These are phyloP conservation scores for Caenorhabditis imperialis DNA, from an alignment of 2,888 invertebrate genomes.

Conservation along the genomic window DNA sequence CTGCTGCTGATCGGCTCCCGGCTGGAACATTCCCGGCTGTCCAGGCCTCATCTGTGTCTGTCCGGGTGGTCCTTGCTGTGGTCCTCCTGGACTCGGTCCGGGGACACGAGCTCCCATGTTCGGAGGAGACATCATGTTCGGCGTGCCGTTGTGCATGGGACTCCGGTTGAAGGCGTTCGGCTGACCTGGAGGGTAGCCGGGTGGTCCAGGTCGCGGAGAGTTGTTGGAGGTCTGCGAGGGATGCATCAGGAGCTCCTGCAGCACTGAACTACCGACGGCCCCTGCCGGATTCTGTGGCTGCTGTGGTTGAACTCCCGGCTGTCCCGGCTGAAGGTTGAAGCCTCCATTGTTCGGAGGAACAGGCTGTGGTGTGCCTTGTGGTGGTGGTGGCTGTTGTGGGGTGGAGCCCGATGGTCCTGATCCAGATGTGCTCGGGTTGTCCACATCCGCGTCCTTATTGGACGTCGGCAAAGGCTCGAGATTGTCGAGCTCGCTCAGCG, in stretches of 20 bases:
- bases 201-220: slow-evolving; percentile 54
- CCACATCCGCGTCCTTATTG: slow-evolving; percentile 37
- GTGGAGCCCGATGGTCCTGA: slow-evolving; percentile 50
- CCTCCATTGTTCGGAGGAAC: slow-evolving; percentile 20
- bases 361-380: slow-evolving; percentile 37
- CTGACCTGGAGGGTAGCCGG: slow-evolving; percentile 31
- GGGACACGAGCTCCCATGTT: slow-evolving; percentile 48
- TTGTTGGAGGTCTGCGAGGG: slow-evolving; percentile 56
- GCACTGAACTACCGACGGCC: slow-evolving; percentile 45
- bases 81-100: slow-evolving; percentile 58
- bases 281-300: slow-evolving; percentile 30
- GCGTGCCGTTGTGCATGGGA: slow-evolving; percentile 53
- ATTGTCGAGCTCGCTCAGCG: slow-evolving; percentile 67
- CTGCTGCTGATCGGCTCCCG: slow-evolving; percentile 16
- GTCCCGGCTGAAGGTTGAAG: slow-evolving; percentile 44
- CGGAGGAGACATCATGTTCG: slow-evolving; percentile 64
- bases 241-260: slow-evolving; percentile 74
- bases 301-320: slow-evolving; percentile 16
- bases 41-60: slow-evolving; percentile 36
- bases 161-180: slow-evolving; percentile 44
- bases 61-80: slow-evolving; percentile 37
- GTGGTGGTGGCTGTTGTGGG: slow-evolving; percentile 24
- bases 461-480: slow-evolving; percentile 67
- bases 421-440: slow-evolving; percentile 52
- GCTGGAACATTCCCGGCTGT: slow-evolving; percentile 41